These are phyloP conservation scores for Thryonomys swinderianus DNA, from an alignment of 2,113 vertebrate genomes.

Conservation along the genomic window DNA sequence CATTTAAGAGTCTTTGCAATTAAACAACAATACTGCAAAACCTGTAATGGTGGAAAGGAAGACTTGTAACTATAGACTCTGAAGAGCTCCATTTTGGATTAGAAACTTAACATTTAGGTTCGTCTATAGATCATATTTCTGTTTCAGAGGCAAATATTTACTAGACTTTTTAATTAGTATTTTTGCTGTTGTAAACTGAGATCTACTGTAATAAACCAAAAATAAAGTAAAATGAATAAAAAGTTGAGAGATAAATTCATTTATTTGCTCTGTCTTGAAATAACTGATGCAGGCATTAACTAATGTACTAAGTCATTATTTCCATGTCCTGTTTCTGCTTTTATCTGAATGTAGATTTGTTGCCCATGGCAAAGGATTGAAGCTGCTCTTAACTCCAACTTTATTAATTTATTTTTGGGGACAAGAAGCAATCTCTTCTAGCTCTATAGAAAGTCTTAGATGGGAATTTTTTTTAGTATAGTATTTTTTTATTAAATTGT, in stretches of 20 bases:
- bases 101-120: constrained; percentile 8
- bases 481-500: background rate
- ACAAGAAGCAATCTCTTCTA: background rate
- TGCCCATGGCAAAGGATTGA: background rate
- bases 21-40: background rate
- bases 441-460: background rate
- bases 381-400: background rate
- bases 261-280: constrained; percentile 24
- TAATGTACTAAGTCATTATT: background rate
- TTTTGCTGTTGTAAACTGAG: constrained; percentile 40
- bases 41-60: background rate
- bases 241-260: background rate
- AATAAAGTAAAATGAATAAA: background rate
- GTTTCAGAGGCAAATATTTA: constrained; percentile 16
- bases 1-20: background rate
- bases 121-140: background rate
- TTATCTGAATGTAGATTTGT: background rate
- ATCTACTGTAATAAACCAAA: constrained; percentile 43
- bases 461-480: background rate
- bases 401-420: background rate
- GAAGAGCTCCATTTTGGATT: background rate
- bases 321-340: constrained; percentile 30
- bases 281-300: background rate
- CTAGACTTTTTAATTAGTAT: background rate
- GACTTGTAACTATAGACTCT: background rate